Evolutionary conservation across 1,140 invertebrate genomes (phyloP), one percentile per base, ranked within the genome.

Genomic region (Stegodyphus dumicola): DNA sequence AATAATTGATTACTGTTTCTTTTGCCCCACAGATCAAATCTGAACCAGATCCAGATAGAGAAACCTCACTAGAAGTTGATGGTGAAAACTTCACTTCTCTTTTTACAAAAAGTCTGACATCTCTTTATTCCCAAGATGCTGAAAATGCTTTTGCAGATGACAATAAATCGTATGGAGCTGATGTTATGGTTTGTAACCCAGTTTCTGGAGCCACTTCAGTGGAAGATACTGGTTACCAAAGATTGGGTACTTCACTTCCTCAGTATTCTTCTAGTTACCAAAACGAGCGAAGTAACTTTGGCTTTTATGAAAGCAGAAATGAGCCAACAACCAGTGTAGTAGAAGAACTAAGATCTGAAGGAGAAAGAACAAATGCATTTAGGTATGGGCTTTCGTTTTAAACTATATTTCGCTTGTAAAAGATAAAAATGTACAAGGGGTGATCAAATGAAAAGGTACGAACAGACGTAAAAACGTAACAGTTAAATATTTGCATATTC

Each of bases 21-120:
- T 3, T 33, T 33, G 33, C 33, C 33, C 33, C n/a, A 51, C 2
- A 81, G 79, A 74, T 81, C 33, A 81, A 81, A 48, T 51, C 17
- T 4, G 78, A 80, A 64, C 79, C 79, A 7, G 56, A 60, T 60
- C 56, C 56, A 10, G 56, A 60, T 60, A 15, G 56, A 5, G 69
- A 73, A 15, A 69, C 70, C 52, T 70, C 51, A 6, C 15, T 10
- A 49, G 79, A 81, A 74, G 13, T 56, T 48, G 81, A 85, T 7
- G 74, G 60, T 7, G 81, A 85, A 11, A 85, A 85, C 18, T 85
- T 85, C 54, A 76, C 73, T 1, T 76, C 81, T 17, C 73, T 85
- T 6, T 85, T 85, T 65, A 85, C 81, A 7, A 75, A 85, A 70
- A 85, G 81, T 60, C 53, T 85, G 7, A 85, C 81, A 1, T 85